Evolutionary conservation across 1,140 invertebrate genomes (phyloP), one percentile per base, ranked within the genome.

Genomic region (Cyclargus thomasi): DNA sequence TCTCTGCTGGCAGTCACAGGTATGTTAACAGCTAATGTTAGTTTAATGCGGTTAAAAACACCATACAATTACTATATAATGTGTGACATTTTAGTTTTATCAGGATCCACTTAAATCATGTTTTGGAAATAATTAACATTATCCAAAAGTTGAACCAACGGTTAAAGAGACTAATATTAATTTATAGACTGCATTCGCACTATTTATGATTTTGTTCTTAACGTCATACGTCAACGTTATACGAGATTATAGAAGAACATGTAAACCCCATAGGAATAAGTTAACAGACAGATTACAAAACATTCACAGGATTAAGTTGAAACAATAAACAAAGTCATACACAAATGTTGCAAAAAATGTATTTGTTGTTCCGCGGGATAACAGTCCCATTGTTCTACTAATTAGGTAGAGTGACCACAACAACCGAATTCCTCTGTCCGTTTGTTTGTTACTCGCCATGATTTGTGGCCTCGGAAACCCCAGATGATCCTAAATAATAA

Each of bases 281-380:
- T 47, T 14, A 47, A 47, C 39, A 47, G 3, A 8, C 39, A 14
- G 39, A 47, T 47, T 47, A 47, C 39, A 11, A 47, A 47, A 47
- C 39, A 47, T 47, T 47, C 11, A 47, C 10, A 47, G 39, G 39
- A 3, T 47, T 47, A 47, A 47, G 39, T 47, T 47, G 39, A 47
- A 47, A 47, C 39, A 47, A 47, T 47, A 47, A 47, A 47, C 39
- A 47, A 47, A 47, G 39, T 47, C 39, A 47, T 47, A 47, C 39
- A 47, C 39, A 47, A 47, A 47, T 47, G 39, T 47, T 47, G 39
- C 39, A 47, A 47, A 47, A 47, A 47, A 47, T 47, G 36, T 47
- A 47, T 47, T 47, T 47, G 36, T 47, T 47, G 36, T 47, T 47
- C 11, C 36, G 14, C 14, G 36, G 36, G 36, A 16, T 47, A 47